These are phyloP conservation scores for Tokudaia muenninki DNA, from an alignment of 2,797 vertebrate species.

Conservation along the genomic window DNA sequence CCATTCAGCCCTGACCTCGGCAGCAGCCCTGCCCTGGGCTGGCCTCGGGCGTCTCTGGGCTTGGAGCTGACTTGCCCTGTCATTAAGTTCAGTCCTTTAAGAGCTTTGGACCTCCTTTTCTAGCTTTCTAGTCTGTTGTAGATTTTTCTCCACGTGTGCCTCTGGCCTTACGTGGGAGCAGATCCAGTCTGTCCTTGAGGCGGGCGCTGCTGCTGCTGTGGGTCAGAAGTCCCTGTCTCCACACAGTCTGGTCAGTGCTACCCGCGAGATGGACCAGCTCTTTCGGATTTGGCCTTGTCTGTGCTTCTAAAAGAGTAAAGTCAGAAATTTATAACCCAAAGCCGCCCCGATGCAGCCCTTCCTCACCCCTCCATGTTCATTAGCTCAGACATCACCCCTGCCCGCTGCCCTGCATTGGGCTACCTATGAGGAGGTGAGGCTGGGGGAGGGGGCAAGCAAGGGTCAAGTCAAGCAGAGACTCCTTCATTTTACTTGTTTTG, in stretches of 20 bases:
- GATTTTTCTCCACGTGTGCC: background rate
- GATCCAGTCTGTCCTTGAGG: background rate
- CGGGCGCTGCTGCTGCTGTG: background rate
- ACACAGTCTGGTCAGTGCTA: slow-evolving; percentile 76
- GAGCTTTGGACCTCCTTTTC: background rate
- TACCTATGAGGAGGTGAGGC: slow-evolving; percentile 82
- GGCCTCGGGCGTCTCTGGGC: slow-evolving; percentile 76
- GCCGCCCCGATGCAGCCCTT: slow-evolving; percentile 81
- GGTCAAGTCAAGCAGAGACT: slow-evolving; percentile 70
- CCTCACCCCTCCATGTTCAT: slow-evolving; percentile 72
- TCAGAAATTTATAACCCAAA: slow-evolving; percentile 75
- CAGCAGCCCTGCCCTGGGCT: slow-evolving; percentile 66
- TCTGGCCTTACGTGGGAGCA: slow-evolving; percentile 39
- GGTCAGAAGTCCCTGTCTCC: slow-evolving; percentile 42
- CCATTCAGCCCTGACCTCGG: slow-evolving; percentile 52
- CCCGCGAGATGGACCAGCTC: slow-evolving; percentile 87
- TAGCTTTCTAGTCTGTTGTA: background rate
- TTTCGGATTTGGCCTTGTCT: slow-evolving; percentile 5
- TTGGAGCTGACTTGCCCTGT: background rate
- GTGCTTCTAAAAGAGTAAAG: slow-evolving; percentile 59
- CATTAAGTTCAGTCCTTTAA: background rate
- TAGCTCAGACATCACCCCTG: slow-evolving; percentile 86
- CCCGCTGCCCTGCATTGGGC: slow-evolving; percentile 84
- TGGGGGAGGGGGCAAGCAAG: slow-evolving; percentile 74
- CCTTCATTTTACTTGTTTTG: slow-evolving; percentile 75